Base-by-base conservation (phyloP, 1,140 invertebrate species). In the Sesamia nonagrioides region DNA sequence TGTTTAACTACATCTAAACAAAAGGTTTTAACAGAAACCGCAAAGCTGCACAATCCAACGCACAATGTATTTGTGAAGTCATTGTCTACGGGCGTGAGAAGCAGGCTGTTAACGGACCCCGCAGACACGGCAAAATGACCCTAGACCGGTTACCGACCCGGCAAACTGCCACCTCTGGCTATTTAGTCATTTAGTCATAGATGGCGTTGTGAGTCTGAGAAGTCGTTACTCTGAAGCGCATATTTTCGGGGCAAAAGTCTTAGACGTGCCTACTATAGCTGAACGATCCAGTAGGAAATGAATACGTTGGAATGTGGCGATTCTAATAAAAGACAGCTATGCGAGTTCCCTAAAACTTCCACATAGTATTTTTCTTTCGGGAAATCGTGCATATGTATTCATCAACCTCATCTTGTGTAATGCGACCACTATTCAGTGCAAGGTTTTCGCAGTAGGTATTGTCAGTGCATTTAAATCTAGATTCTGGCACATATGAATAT, bases 1-100 rank as follows among this genome's bases (percentile, higher is more conserved):
- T 42, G 61, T 66, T 66, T 42, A 66, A 66, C 37, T 9, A 42
- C 61, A 66, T 66, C 37, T 40, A 66, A 66, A 66, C 37, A 66
- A 66, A 66, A 66, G 61, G 35, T 17, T 17, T 63, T 27, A 17
- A 42, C 61, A 66, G 61, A 66, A 21, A 66, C 61, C 61, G 61
- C 61, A 42, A 15, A 50, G 61, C 61, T 63, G 35, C 18, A 33
- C 66, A 69, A 69, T 48, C 42, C 37, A 66, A 58, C 54, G 61
- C 61, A 66, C 61, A 66, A 66, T 66, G 61, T 66, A n/a, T 66
- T 68, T 42, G 75, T 69, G 52, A 52, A 50, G 40, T 37, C 37
- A 76, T 80, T 80, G 78, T 75, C 61, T 69, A 61, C 45, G 18
- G 71, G 69, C 60, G 69, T 79, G 71, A 73, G 78, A 74, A 79